Conservation (phyloP, 2,888 invertebrate species). For the Taenaris catops region DNA sequence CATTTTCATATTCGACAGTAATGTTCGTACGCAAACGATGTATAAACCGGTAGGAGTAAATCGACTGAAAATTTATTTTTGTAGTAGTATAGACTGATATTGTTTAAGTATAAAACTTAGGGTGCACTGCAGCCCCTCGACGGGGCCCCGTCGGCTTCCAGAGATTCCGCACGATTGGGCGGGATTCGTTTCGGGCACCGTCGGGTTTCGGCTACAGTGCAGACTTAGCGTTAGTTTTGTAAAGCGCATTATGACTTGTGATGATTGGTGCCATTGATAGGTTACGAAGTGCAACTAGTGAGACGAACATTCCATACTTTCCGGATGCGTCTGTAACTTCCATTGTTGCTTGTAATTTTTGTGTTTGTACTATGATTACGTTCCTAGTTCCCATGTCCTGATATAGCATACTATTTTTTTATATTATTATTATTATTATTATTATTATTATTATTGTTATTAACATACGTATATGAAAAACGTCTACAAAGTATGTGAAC, state of each 20-base stretch:
- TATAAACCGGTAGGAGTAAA: slow-evolving; percentile 68
- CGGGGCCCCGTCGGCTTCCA: neutral
- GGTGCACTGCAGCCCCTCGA: slow-evolving; percentile 24
- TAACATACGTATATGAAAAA: neutral
- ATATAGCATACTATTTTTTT: slow-evolving; percentile 4
- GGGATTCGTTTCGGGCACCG: neutral
- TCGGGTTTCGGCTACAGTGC: slow-evolving; percentile 21
- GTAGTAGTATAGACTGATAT: slow-evolving; percentile 79
- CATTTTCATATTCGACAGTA: slow-evolving; percentile 57
- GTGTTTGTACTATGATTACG: slow-evolving; percentile 25
- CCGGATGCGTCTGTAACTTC: slow-evolving; percentile 61
- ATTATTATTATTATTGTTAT: too few species aligned
- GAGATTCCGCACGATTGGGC: neutral
- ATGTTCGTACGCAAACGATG: slow-evolving; percentile 40
- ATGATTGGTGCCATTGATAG: slow-evolving; percentile 80
- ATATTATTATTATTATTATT: neutral
- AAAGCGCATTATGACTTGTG: slow-evolving; percentile 76
- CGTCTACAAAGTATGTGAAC: slow-evolving; percentile 8
- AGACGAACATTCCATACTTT: slow-evolving; percentile 54
- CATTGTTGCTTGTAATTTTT: slow-evolving; percentile 57
- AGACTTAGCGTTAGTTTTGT: slow-evolving; percentile 31
- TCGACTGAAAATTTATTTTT: slow-evolving; percentile 79
- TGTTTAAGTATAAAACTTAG: slow-evolving; percentile 49
- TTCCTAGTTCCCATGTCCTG: slow-evolving; percentile 23
- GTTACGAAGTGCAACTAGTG: slow-evolving; percentile 63